Evolutionary conservation across 2,797 vertebrate genomes (phyloP).

Genomic region (Mastacembelus armatus): DNA sequence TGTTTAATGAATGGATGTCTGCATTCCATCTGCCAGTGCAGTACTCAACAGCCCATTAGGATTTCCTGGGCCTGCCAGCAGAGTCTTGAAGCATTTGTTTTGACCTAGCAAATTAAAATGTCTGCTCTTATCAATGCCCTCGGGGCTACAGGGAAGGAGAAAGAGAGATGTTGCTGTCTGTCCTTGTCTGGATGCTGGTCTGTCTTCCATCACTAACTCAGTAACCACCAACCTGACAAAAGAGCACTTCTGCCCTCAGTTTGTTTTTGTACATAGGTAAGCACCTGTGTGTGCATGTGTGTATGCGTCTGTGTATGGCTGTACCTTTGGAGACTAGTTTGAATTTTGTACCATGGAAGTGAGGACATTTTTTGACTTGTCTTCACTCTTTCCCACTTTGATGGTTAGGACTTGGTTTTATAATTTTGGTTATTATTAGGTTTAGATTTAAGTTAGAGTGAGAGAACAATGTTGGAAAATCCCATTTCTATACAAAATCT

Average conservation of each 20-base stretch:
- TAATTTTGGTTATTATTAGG: too few relatives aligned
- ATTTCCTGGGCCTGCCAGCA: conserved; percentile 54
- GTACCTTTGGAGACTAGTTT: conserved; percentile 2
- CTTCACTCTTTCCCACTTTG: too few relatives aligned
- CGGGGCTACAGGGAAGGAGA: conserved; percentile 36
- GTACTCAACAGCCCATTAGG: conserved; percentile 67
- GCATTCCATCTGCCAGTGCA: conserved; percentile 36
- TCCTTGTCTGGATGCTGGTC: conserved; percentile 68
- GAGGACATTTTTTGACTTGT: too few relatives aligned
- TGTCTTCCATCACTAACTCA: conserved; percentile 56
- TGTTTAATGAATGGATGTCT: conserved; percentile 42
- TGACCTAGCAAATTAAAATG: conserved; percentile 79
- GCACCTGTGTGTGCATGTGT: conserved; percentile 2
- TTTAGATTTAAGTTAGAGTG: too few relatives aligned
- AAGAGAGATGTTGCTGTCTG: conserved; percentile 62
- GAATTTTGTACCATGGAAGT: too few relatives aligned
- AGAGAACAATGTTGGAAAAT: conserved; percentile 4
- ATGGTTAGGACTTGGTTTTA: too few relatives aligned
- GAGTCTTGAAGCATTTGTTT: conserved; percentile 73
- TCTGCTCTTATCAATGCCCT: conserved; percentile 78
- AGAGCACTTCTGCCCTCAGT: conserved; percentile 25
- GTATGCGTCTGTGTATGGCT: neutral
- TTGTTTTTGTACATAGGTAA: conserved; percentile 14
- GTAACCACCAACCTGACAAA: conserved; percentile 50
- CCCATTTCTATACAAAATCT: conserved; percentile 21